phyloP scores from a whole-genome alignment of 2,113 vertebrate genomes.

The Phalacrocorax aristotelis region DNA sequence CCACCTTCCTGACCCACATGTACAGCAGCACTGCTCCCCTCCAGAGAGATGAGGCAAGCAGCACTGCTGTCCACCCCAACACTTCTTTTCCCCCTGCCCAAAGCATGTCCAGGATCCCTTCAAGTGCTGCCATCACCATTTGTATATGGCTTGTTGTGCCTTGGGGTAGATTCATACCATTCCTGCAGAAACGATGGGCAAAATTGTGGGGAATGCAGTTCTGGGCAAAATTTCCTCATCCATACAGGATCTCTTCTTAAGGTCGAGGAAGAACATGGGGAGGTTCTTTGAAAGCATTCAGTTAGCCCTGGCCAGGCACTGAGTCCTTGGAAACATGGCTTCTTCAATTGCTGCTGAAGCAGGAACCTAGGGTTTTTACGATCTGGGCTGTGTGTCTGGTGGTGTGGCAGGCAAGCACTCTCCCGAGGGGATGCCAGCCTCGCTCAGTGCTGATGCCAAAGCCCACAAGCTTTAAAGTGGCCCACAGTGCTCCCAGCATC shows the following conservation, averaged over 20 bases:
- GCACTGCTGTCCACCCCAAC: not conserved
- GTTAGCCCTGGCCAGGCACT: not conserved
- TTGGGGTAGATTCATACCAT: not conserved
- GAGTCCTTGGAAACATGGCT: not conserved
- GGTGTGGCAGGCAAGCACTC: not conserved
- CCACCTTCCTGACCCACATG: not conserved
- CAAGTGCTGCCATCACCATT: not conserved
- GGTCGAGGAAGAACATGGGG: not conserved
- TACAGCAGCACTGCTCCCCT: not conserved
- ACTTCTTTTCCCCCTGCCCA: not conserved
- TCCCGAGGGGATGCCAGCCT: not conserved
- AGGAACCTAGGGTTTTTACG: not conserved
- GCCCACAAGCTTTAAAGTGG: not conserved
- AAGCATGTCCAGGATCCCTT: not conserved
- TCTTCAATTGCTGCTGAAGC: not conserved
- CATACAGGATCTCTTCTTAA: not conserved
- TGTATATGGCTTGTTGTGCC: not conserved
- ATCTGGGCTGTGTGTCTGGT: not conserved
- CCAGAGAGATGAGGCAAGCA: not conserved
- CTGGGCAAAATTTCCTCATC: not conserved
- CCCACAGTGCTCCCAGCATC: not conserved
- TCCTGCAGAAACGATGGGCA: not conserved
- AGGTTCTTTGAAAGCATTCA: not conserved
- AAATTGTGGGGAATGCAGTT: not conserved
- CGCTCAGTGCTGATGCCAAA: rapidly evolving